Conservation (phyloP, 2,888 invertebrate species). For the Erebia epiphron region DNA sequence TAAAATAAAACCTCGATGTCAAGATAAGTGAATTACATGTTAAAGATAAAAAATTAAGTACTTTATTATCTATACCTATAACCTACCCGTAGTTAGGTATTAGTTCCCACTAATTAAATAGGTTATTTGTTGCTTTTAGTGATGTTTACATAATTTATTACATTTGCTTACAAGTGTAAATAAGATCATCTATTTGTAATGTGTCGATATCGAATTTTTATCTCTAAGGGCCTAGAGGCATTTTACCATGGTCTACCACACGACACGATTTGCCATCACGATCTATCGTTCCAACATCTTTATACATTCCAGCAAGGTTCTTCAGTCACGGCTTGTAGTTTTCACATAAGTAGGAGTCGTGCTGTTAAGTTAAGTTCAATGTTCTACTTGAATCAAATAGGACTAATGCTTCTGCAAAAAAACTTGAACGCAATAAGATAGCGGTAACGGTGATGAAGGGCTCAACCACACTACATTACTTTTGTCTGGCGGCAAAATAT, state of each 20-base stretch:
- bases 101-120: slow-evolving; percentile 7
- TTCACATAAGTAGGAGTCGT: no score
- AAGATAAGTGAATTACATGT: not conserved
- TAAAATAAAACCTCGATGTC: not conserved
- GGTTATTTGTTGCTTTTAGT: slow-evolving; percentile 3
- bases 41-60: not conserved
- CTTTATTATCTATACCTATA: not conserved
- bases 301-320: no score
- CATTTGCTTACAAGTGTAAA: slow-evolving; percentile 28
- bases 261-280: not conserved
- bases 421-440: no score
- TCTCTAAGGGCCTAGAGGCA: slow-evolving; percentile 8
- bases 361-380: no score
- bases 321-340: no score
- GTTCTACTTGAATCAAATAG: no score
- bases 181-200: slow-evolving; percentile 28
- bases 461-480: no score
- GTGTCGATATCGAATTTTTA: slow-evolving; percentile 31
- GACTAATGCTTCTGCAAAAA: no score
- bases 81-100: no score
- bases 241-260: not conserved
- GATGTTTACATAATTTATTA: slow-evolving; percentile 27
- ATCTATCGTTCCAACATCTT: not conserved
- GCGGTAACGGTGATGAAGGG: no score
- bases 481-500: no score